These are phyloP conservation scores for Gephyroberyx darwinii DNA, from an alignment of 2,797 vertebrate species.

Conservation along the genomic window DNA sequence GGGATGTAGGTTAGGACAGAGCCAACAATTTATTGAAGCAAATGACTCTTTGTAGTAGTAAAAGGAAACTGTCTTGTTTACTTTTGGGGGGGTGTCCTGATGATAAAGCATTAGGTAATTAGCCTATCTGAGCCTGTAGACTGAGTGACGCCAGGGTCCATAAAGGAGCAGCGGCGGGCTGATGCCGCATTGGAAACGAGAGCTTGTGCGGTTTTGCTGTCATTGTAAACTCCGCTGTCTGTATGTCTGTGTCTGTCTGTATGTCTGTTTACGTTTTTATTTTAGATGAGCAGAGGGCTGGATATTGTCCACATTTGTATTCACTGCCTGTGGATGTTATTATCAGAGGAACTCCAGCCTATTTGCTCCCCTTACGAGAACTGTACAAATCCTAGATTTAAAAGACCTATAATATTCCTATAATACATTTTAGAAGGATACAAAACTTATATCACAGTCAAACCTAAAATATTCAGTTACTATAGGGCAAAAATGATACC, in stretches of 20 bases:
- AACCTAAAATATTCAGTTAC: too few species aligned
- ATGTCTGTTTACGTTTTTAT: constrained; percentile 35
- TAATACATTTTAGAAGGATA: too few species aligned
- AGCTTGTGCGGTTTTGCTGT: constrained; percentile 59
- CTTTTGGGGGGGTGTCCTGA: constrained; percentile 73
- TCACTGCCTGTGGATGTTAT: too few species aligned
- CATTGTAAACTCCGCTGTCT: constrained; percentile 62
- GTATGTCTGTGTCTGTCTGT: constrained; percentile 33
- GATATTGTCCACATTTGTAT: too few species aligned
- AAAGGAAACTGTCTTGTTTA: constrained; percentile 75
- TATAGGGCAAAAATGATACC: too few species aligned
- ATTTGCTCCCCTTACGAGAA: too few species aligned
- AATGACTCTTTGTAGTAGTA: constrained; percentile 41
- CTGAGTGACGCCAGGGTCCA: constrained; percentile 89
- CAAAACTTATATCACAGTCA: too few species aligned
- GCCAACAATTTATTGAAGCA: background rate
- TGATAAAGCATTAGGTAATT: constrained; percentile 84
- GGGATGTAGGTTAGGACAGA: background rate
- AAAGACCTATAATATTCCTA: too few species aligned
- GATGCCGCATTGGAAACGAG: constrained; percentile 67
- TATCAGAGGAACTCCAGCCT: too few species aligned
- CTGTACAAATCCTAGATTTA: too few species aligned
- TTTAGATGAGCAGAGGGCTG: too few species aligned
- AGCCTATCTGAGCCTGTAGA: constrained; percentile 86
- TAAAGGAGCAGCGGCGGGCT: constrained; percentile 63